These are phyloP conservation scores for Dryobota labecula DNA, from an alignment of 2,888 invertebrate species.

Conservation along the genomic window DNA sequence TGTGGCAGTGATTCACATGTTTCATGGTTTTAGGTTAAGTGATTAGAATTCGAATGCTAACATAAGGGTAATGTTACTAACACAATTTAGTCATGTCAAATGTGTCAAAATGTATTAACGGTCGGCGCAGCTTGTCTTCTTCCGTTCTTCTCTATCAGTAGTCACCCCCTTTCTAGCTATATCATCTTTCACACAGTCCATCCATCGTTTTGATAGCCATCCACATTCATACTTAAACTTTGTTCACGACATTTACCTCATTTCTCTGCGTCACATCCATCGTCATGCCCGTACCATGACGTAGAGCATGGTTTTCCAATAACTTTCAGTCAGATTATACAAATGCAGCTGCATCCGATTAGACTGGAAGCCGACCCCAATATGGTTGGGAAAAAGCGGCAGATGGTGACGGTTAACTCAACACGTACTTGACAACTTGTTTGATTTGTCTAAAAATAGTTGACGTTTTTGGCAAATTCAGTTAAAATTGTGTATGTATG, in stretches of 20 bases:
- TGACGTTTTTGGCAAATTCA: not conserved
- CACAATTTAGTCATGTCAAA: too few species aligned
- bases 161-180: not conserved
- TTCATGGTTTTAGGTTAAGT: too few species aligned
- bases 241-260: too few species aligned
- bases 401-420: too few species aligned
- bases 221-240: not conserved
- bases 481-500: not conserved
- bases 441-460: not conserved
- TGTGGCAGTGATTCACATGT: too few species aligned
- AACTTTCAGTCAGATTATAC: not conserved
- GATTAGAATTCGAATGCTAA: too few species aligned
- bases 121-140: not conserved
- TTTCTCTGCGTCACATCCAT: not conserved
- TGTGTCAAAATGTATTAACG: too few species aligned
- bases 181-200: not conserved
- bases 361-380: too few species aligned
- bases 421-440: too few species aligned
- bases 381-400: too few species aligned
- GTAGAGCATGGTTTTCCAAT: not conserved
- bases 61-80: too few species aligned
- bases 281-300: not conserved
- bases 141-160: not conserved
- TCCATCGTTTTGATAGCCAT: not conserved
- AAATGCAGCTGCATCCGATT: too few species aligned